Base-by-base conservation (phyloP, 2,888 invertebrate genomes). In the Plebejus anna region DNA sequence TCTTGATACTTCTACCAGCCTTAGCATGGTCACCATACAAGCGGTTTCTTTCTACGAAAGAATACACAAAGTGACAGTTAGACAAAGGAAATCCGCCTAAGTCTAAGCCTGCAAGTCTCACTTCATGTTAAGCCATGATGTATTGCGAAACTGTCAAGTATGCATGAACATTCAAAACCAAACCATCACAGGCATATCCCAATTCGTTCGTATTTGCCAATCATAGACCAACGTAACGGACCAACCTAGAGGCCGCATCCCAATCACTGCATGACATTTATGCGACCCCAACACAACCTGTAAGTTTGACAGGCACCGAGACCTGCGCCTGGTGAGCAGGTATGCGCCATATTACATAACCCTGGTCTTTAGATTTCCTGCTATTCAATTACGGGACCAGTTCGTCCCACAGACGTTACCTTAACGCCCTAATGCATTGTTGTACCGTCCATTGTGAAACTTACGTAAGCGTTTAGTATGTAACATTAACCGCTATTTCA, bases 341-440 rank as follows among this genome's bases (percentile, higher is more conserved):
- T 42, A 42, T 71, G 71, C 71, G 42, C 42, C 71, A 71, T 11
- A 42, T 71, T 42, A 16, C 38, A 42, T 71, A n/a, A 71, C n/a
- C 38, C n/a, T 42, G 71, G 71, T 71, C 71, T 71, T 71, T 42
- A 73, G 32, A 73, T 76, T 76, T 76, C 72, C 76, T 75, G 70
- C 70, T 76, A 76, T 76, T 76, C 76, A 70, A 75, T 61, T n/a
- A 75, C 51, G 47, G 32, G 75, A 75, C 76, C 36, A 57, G 70
- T 76, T 76, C 76, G 76, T 76, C 76, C 76, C 70, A 77, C 78
- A 75, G 75, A 73, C 70, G 55, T 77, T 75, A 51, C 72, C 75
- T 76, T 78, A 76, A 79, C 76, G 76, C 78, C 79, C 77, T 77
- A 75, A 76, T 75, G 28, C 73, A 79, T 78, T 80, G 79, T 79